phyloP scores from a whole-genome alignment of 2,113 vertebrate species.

The Mungos mungo region DNA sequence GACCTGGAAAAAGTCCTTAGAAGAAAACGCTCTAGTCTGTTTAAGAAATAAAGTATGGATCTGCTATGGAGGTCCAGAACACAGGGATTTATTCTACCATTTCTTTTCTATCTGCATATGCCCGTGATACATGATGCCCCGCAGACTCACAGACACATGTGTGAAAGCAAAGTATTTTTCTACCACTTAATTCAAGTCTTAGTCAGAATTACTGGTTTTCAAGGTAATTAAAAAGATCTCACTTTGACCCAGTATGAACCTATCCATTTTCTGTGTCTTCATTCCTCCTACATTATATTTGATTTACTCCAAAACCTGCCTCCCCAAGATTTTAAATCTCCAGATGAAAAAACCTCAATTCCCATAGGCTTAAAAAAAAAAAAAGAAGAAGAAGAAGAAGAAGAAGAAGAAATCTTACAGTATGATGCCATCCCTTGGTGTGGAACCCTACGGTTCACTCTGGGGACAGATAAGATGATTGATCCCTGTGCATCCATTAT shows the following conservation, averaged over 20 bases:
- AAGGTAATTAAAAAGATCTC: conserved; percentile 3
- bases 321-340: conserved; percentile 9
- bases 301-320: conserved; percentile 20
- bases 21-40: not conserved
- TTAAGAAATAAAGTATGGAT: not conserved
- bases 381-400: not conserved
- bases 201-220: not conserved
- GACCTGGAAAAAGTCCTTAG: not conserved
- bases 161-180: not conserved
- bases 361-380: not conserved
- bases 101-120: not conserved
- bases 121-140: not conserved
- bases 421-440: not conserved
- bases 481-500: not conserved
- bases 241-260: not conserved
- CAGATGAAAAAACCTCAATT: not conserved
- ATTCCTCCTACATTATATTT: not conserved
- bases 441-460: not conserved
- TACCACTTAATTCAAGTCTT: not conserved
- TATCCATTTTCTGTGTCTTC: not conserved
- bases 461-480: not conserved
- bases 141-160: not conserved
- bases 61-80: not conserved
- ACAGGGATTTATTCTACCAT: not conserved
- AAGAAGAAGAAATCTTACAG: not conserved